phyloP scores from a whole-genome alignment of 1,140 invertebrate genomes.

The Muscidifurax raptorellus region DNA sequence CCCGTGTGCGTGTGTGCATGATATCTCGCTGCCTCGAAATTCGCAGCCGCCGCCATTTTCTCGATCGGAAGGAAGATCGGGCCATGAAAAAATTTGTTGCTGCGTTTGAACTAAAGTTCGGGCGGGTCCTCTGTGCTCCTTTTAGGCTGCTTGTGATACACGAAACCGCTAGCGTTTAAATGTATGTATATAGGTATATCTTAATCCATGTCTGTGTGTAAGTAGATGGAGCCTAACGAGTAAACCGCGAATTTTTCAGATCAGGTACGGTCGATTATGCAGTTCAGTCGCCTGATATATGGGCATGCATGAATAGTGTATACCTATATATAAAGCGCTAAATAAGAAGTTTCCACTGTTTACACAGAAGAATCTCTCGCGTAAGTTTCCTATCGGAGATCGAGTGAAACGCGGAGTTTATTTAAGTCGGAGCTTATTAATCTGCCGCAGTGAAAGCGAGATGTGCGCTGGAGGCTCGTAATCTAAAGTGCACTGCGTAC shows the following conservation, averaged over 20 bases:
- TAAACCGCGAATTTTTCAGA: no score
- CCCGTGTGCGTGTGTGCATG: not conserved
- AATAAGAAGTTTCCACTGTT: not conserved
- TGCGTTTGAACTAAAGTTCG: not conserved
- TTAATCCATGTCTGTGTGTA: no score
- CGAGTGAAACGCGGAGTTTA: not conserved
- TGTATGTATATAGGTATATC: no score
- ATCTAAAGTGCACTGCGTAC: not conserved
- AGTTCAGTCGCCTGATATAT: no score
- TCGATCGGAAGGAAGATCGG: conserved; percentile 32
- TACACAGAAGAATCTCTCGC: not conserved
- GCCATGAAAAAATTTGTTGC: not conserved
- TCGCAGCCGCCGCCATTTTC: conserved; percentile 46
- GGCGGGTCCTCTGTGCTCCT: not conserved
- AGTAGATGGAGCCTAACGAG: no score
- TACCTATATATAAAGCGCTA: not conserved
- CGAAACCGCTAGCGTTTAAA: no score
- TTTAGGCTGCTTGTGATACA: no score
- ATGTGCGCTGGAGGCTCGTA: not conserved
- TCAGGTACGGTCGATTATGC: no score
- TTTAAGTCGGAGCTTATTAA: not conserved
- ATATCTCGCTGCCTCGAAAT: conserved; percentile 27
- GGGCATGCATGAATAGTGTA: no score
- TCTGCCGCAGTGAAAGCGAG: not conserved
- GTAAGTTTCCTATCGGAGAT: not conserved